Evolutionary conservation across 2,888 invertebrate genomes (phyloP).

Genomic region (Cremastobaeus sp.): DNA sequence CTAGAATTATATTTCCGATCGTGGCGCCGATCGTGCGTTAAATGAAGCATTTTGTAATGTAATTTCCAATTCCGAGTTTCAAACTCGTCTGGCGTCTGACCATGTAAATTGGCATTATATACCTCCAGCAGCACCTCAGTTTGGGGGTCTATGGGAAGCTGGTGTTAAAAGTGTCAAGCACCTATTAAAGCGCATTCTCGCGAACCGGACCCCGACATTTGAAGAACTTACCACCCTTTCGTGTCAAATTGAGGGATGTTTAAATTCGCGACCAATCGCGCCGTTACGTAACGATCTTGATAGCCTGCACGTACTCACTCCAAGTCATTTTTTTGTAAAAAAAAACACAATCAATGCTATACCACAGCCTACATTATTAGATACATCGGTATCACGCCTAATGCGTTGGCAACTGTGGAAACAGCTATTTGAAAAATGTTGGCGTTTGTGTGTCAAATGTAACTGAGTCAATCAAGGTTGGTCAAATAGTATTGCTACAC

Average conservation of each 20-base stretch:
- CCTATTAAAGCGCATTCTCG: not conserved
- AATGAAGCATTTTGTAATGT: not conserved
- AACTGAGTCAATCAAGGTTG: no score
- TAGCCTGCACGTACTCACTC: not conserved
- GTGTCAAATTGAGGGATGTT: not conserved
- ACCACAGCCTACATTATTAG: no score
- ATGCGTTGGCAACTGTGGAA: no score
- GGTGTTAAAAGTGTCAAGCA: not conserved
- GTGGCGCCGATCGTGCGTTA: not conserved
- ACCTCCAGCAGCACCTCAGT: not conserved
- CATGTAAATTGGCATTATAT: not conserved
- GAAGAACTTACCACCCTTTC: not conserved
- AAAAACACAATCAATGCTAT: no score
- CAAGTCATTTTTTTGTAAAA: not conserved
- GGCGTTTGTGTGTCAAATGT: no score
- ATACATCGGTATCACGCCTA: no score
- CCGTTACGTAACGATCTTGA: not conserved
- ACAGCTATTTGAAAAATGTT: no score
- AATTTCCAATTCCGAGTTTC: not conserved
- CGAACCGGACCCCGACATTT: not conserved
- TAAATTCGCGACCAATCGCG: constrained; percentile 1
- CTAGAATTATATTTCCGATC: no score
- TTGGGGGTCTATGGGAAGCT: not conserved
- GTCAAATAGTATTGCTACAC: no score
- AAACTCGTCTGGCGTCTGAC: not conserved